Conservation (phyloP, 2,113 vertebrate species). For the Dunckerocampus dactyliophorus region DNA sequence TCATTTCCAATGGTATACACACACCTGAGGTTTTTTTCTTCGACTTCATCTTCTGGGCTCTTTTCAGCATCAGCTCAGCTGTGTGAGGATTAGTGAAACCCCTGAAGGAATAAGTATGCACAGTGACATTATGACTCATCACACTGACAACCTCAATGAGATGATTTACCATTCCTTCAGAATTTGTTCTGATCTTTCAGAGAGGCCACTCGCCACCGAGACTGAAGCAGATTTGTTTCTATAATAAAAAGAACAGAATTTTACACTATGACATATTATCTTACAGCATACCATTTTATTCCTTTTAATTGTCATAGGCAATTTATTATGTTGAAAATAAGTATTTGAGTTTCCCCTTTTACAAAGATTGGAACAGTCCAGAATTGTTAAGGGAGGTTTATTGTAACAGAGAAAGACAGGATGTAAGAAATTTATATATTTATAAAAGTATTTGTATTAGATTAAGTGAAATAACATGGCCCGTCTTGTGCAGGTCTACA, state of each 20-base stretch:
- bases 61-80: slow-evolving; percentile 86
- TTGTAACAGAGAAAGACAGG: no score
- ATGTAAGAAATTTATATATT: no score
- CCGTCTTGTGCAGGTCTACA: no score
- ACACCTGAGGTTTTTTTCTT: slow-evolving; percentile 77
- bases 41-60: slow-evolving; percentile 87
- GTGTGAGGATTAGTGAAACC: slow-evolving; percentile 84
- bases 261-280: no score
- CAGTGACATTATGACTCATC: neutral
- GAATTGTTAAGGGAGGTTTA: no score
- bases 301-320: neutral
- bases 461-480: no score
- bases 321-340: neutral
- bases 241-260: slow-evolving; percentile 12
- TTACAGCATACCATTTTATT: no score
- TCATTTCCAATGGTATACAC: slow-evolving; percentile 13
- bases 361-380: no score
- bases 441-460: neutral
- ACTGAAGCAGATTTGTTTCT: slow-evolving; percentile 54
- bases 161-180: slow-evolving; percentile 88
- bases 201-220: slow-evolving; percentile 47
- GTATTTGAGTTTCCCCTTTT: neutral
- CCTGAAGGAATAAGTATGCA: slow-evolving; percentile 66
- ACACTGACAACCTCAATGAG: neutral
- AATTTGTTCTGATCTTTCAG: slow-evolving; percentile 83